These are phyloP conservation scores for Phalanger gymnotis DNA, from an alignment of 2,797 vertebrate species.

Conservation along the genomic window DNA sequence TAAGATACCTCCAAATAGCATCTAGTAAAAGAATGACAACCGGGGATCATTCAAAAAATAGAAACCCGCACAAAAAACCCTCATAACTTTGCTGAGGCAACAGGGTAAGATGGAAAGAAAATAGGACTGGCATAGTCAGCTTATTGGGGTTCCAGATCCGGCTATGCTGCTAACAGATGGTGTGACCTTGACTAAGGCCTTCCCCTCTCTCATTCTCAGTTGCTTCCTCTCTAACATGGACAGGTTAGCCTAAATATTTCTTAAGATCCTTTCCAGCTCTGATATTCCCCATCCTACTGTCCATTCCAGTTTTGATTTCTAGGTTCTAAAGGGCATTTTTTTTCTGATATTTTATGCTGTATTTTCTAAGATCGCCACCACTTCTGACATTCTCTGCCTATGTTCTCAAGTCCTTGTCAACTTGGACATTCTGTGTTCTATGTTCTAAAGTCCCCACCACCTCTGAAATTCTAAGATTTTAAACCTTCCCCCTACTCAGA, in stretches of 20 bases:
- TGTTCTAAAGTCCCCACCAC: background rate
- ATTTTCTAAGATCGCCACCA: background rate
- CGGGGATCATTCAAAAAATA: background rate
- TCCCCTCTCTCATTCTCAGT: constrained; percentile 2
- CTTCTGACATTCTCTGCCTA: background rate
- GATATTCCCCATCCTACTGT: background rate
- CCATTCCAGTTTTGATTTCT: background rate
- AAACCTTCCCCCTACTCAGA: background rate
- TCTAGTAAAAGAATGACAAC: background rate
- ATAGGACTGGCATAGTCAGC: accelerated
- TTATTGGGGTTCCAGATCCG: background rate
- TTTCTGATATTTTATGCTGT: background rate
- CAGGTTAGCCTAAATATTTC: background rate
- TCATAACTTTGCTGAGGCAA: background rate
- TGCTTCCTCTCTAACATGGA: background rate
- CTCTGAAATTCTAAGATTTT: background rate
- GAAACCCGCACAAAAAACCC: background rate
- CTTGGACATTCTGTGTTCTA: background rate
- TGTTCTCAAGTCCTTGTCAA: background rate
- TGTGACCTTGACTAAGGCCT: background rate
- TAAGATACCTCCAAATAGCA: background rate
- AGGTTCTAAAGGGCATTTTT: background rate
- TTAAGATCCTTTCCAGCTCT: background rate
- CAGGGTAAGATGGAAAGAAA: background rate
- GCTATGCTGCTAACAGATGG: too few relatives aligned